Base-by-base conservation (phyloP, 1,140 invertebrate species). In the Phymastichus coffea region DNA sequence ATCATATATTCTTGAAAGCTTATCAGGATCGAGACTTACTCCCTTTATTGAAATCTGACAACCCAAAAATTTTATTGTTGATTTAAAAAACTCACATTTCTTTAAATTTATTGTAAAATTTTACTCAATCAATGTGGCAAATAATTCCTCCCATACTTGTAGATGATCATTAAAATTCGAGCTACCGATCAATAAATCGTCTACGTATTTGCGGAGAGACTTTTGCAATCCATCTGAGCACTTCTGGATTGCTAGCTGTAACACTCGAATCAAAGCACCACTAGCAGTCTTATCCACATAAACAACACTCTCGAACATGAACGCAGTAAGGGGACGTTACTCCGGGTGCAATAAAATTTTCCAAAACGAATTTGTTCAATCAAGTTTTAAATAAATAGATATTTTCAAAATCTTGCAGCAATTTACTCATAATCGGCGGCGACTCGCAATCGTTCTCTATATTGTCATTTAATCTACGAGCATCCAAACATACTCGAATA, bases 341-440 rank as follows among this genome's bases (percentile, higher is more conserved):
- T 66, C 54, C 35, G 41, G 20, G 9, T 40, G 41, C 20, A 75
- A 47, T 0, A 66, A 65, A 14, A 74, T 66, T 64, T 75, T 72
- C 60, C 74, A 76, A 57, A 75, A 76, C 0, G 68, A 66, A 54
- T 67, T 64, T 35, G 68, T 61, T 28, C 73, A 57, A 61, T 75
- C 72, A 4, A 71, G 58, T 19, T 65, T 63, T 23, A 64, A 65
- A 17, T 72, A 51, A 9, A 67, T 49, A 25, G 1, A 22, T 15
- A 2, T 22, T 35, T 6, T 40, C 8, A 40, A 41, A 48, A 14
- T 37, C 22, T 26, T 49, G 44, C 19, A 58, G 25, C 4, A 58
- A 37, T 51, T 72, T 30, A 1, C n/a, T 7, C 8, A 66, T 55
- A 10, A 35, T 30, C 7, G 60, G 46, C 17, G 65, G 59, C 1